A percentile compares a stretch with the other conserved stretches of the same genome.
phyloP scores from a whole-genome alignment of 2,888 invertebrate genomes.

The Pristionchus mayeri region DNA sequence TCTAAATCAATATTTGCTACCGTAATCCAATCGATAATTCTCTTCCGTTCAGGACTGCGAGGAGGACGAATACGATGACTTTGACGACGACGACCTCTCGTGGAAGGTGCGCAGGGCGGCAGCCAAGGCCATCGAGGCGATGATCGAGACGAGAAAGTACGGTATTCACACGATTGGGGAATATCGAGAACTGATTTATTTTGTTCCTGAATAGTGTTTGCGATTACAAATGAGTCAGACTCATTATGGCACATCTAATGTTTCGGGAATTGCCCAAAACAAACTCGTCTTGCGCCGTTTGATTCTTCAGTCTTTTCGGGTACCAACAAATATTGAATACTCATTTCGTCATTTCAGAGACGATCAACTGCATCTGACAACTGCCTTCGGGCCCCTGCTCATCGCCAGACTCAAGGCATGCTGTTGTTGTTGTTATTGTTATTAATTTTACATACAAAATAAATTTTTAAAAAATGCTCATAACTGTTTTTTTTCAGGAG shows the following conservation, averaged over 20 bases:
- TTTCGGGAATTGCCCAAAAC: too few relatives aligned
- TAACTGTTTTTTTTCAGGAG: slow-evolving; percentile 51
- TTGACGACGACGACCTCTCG: slow-evolving; percentile 99
- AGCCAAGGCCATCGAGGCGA: slow-evolving; percentile 96
- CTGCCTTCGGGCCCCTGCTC: slow-evolving; percentile 89
- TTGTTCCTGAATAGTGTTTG: too few relatives aligned
- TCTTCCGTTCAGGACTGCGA: slow-evolving; percentile 77
- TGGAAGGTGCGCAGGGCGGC: slow-evolving; percentile 92
- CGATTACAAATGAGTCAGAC: too few relatives aligned
- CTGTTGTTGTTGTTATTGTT: slow-evolving; percentile 77
- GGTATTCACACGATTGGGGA: neutral
- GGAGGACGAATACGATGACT: slow-evolving; percentile 89
- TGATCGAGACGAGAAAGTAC: slow-evolving; percentile 80
- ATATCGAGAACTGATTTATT: neutral
- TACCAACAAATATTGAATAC: neutral
- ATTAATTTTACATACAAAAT: neutral
- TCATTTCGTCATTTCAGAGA: slow-evolving; percentile 80
- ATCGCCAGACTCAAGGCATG: slow-evolving; percentile 82
- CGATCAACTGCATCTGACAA: slow-evolving; percentile 90
- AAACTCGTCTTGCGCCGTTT: too few relatives aligned
- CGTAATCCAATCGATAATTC: slow-evolving; percentile 31
- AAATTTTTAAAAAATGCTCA: neutral
- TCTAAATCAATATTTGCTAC: neutral
- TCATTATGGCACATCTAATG: too few relatives aligned
- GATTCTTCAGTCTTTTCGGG: neutral